Evolutionary conservation across 2,888 invertebrate genomes (phyloP).

Genomic region (Pachymerium ferrugineum): DNA sequence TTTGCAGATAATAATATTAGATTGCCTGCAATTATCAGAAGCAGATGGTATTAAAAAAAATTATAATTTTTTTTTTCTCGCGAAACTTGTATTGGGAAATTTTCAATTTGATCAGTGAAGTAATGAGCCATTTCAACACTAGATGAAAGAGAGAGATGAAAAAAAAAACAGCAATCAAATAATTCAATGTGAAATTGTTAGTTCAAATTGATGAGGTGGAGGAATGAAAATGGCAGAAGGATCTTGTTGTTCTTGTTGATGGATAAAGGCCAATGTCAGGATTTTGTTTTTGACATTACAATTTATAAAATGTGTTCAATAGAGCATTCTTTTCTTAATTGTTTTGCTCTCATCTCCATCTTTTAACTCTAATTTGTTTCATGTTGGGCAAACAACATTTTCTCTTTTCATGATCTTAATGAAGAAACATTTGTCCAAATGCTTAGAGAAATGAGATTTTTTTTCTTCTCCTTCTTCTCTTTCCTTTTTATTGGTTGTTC

Average conservation of each 20-base stretch:
- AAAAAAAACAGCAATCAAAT: neutral
- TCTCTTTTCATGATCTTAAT: neutral
- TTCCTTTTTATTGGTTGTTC: neutral
- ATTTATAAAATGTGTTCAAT: neutral
- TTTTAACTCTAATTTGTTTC: neutral
- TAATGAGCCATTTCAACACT: constrained; percentile 13
- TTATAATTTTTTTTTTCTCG: neutral
- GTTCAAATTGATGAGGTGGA: neutral
- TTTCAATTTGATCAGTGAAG: constrained; percentile 3
- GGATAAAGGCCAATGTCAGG: no score
- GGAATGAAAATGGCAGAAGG: neutral
- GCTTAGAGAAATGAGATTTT: neutral
- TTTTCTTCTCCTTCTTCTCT: neutral
- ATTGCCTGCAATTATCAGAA: constrained; percentile 10
- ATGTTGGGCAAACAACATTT: no score
- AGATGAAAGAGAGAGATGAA: no score
- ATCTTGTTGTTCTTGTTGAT: no score
- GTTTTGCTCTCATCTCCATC: neutral
- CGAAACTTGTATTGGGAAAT: constrained; percentile 10
- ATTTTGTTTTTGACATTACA: neutral
- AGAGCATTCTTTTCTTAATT: neutral
- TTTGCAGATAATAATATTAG: constrained; percentile 1
- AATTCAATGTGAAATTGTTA: constrained; percentile 7
- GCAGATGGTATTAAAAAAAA: neutral
- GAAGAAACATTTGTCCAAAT: constrained; percentile 2